Conservation (phyloP, 2,113 vertebrate species). For the Heptranchias perlo region DNA sequence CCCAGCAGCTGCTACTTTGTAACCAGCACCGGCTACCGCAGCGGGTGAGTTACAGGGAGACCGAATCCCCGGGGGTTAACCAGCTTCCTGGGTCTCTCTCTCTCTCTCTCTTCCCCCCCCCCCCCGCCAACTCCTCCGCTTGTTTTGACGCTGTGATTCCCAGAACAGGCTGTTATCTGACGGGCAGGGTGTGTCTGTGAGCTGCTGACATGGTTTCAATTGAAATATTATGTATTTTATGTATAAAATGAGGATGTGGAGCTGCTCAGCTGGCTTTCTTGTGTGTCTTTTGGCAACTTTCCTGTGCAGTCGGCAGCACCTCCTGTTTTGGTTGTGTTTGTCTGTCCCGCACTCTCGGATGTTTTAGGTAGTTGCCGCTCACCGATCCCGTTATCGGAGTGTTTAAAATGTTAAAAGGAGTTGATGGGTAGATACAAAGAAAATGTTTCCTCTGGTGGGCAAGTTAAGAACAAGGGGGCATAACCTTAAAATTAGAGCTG, state of each 20-base stretch:
- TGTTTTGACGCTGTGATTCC: background rate
- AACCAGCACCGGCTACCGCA: background rate
- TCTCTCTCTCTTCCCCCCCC: too few relatives aligned
- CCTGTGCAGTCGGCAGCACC: too few relatives aligned
- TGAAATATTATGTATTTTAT: too few relatives aligned
- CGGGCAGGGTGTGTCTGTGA: background rate
- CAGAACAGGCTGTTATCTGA: background rate
- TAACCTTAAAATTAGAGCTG: background rate
- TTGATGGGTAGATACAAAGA: background rate
- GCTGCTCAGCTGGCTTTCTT: too few relatives aligned
- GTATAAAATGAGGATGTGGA: too few relatives aligned
- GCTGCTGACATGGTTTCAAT: background rate
- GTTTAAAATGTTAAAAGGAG: background rate
- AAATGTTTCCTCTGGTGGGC: too few relatives aligned
- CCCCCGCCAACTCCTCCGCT: too few relatives aligned
- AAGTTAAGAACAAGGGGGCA: too few relatives aligned
- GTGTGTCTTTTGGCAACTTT: too few relatives aligned
- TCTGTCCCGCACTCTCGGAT: background rate
- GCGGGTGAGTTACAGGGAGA: background rate
- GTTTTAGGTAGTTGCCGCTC: background rate
- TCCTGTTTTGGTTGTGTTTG: background rate
- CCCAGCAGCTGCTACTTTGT: background rate
- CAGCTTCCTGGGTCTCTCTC: background rate
- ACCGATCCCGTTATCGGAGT: background rate
- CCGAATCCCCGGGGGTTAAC: background rate